Percentiles rank a stretch among this genome's conserved stretches.
Conservation (phyloP, 2,888 invertebrate species). For the Thereva nobilitata region DNA sequence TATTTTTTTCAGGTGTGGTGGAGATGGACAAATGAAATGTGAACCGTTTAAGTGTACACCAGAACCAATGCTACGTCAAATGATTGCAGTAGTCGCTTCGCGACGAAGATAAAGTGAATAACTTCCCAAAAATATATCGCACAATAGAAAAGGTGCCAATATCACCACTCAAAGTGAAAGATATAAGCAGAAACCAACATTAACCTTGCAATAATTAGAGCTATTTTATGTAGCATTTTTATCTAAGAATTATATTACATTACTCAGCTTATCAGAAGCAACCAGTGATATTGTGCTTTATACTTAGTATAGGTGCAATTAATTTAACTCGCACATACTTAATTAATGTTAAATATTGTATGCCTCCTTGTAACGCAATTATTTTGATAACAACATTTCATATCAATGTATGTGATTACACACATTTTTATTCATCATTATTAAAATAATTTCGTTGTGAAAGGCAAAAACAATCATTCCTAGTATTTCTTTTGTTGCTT, state of each 20-base stretch:
- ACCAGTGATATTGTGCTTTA: conserved; percentile 60
- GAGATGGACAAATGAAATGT: conserved; percentile 92
- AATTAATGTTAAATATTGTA: conserved; percentile 36
- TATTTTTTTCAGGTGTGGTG: conserved; percentile 73
- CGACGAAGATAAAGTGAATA: conserved; percentile 71
- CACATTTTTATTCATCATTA: neutral
- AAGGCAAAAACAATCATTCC: conserved; percentile 20
- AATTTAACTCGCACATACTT: conserved; percentile 56
- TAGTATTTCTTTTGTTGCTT: conserved; percentile 51
- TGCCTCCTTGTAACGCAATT: conserved; percentile 27
- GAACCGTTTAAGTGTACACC: conserved; percentile 89
- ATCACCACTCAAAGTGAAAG: conserved; percentile 31
- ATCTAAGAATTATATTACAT: conserved; percentile 27
- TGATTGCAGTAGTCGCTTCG: conserved; percentile 82
- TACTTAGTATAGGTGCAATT: conserved; percentile 60
- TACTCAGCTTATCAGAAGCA: conserved; percentile 53
- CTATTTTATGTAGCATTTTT: conserved; percentile 11
- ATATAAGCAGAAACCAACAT: conserved; percentile 16
- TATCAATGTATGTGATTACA: neutral
- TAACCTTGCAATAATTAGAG: conserved; percentile 23
- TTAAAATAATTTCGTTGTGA: conserved; percentile 34
- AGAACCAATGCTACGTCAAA: conserved; percentile 86
- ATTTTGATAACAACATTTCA: conserved; percentile 7
- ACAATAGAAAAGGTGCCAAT: conserved; percentile 25
- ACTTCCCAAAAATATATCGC: neutral